Conservation (phyloP, 2,113 vertebrate genomes). For the Solea solea region DNA sequence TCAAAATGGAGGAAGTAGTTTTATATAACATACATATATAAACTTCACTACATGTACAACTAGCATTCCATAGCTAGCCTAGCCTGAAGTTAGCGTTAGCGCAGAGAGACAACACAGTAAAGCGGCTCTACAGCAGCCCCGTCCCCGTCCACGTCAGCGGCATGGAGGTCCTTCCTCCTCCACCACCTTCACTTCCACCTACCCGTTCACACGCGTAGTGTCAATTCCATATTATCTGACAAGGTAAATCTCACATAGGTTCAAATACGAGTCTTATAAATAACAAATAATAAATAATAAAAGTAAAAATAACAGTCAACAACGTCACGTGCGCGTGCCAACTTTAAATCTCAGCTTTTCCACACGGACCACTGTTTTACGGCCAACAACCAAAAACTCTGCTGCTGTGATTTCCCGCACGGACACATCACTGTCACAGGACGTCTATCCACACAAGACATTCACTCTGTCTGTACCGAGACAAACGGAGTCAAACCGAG, state of each 20-base stretch:
- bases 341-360: background rate
- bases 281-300: too few species aligned
- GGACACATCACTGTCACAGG: too few species aligned
- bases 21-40: too few species aligned
- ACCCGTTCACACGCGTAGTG: background rate
- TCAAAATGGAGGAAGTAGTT: too few species aligned
- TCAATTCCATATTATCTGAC: background rate
- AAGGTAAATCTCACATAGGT: background rate
- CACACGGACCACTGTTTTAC: background rate
- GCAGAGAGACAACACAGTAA: background rate
- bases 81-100: background rate
- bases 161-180: conserved; percentile 3
- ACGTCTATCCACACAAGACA: too few species aligned
- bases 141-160: conserved; percentile 80
- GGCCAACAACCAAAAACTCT: background rate
- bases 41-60: too few species aligned
- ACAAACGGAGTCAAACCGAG: background rate
- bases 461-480: background rate
- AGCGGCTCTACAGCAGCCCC: background rate
- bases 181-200: background rate
- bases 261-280: too few species aligned
- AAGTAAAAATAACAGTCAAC: background rate
- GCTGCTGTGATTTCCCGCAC: background rate
- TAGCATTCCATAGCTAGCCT: background rate
- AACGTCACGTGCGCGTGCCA: background rate